A percentile compares a stretch with the other conserved stretches of the same genome.
Conservation (phyloP, 2,888 invertebrate genomes). For the Automeris io region DNA sequence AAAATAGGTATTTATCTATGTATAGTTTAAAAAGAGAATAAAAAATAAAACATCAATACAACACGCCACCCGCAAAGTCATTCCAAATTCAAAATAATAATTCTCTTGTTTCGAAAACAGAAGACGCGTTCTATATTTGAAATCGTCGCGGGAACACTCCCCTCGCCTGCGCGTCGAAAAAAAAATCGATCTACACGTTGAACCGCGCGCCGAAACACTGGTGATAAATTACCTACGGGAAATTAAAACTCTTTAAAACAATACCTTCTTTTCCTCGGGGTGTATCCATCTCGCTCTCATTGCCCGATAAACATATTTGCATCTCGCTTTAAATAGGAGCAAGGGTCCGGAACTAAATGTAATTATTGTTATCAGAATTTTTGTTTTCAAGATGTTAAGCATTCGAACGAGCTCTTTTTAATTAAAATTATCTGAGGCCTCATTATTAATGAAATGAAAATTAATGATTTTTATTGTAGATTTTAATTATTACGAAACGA, state of each 20-base stretch:
- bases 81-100: conserved; percentile 53
- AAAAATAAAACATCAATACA: conserved; percentile 15
- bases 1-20: too few relatives aligned
- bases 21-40: conserved; percentile 11
- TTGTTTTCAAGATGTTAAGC: neutral
- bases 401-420: conserved; percentile 3
- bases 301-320: conserved; percentile 3
- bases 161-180: conserved; percentile 39
- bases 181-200: conserved; percentile 47
- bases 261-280: conserved; percentile 59
- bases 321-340: conserved; percentile 12
- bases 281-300: conserved; percentile 16
- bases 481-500: too few relatives aligned
- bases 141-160: conserved; percentile 62
- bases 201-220: conserved; percentile 42
- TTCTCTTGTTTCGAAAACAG: conserved; percentile 49
- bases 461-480: neutral
- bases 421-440: conserved; percentile 5
- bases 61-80: conserved; percentile 64
- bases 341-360: conserved; percentile 15
- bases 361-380: conserved; percentile 12
- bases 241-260: conserved; percentile 77
- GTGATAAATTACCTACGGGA: conserved; percentile 77
- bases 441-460: neutral
- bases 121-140: conserved; percentile 64